These are phyloP conservation scores for Myrmecobius fasciatus DNA, from an alignment of 2,113 vertebrate genomes.

Conservation along the genomic window DNA sequence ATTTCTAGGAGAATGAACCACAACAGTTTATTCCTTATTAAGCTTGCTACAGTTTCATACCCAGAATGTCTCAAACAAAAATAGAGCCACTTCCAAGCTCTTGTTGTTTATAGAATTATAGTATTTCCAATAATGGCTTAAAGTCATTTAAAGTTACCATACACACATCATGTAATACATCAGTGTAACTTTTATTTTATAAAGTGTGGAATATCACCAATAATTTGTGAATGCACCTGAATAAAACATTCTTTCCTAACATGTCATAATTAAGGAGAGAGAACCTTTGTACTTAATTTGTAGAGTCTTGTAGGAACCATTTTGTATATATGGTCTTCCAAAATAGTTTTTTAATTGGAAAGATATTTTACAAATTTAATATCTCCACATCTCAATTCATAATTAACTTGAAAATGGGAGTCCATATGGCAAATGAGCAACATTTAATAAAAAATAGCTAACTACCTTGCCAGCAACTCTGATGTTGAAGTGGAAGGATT, in stretches of 20 bases:
- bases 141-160: constrained; percentile 19
- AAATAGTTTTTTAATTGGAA: constrained; percentile 79
- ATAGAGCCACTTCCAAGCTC: constrained; percentile 18
- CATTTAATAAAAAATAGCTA: constrained; percentile 83
- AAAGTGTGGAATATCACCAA: constrained; percentile 1
- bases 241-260: constrained; percentile 52
- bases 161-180: not conserved
- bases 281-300: constrained; percentile 40
- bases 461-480: constrained; percentile 56
- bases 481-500: constrained; percentile 75
- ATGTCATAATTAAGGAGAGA: constrained; percentile 42
- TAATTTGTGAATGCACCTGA: constrained; percentile 45
- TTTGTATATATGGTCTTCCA: constrained; percentile 56
- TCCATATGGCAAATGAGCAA: constrained; percentile 79
- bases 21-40: constrained; percentile 6
- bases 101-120: constrained; percentile 6
- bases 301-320: constrained; percentile 49
- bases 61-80: not conserved
- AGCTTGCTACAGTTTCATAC: not conserved
- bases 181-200: constrained; percentile 1
- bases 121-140: not conserved
- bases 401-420: constrained; percentile 77
- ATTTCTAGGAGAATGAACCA: not conserved
- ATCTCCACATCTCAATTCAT: constrained; percentile 74
- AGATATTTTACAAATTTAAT: constrained; percentile 72